Conservation (phyloP, 2,797 vertebrate genomes). For the Mormyrops attenuatus region DNA sequence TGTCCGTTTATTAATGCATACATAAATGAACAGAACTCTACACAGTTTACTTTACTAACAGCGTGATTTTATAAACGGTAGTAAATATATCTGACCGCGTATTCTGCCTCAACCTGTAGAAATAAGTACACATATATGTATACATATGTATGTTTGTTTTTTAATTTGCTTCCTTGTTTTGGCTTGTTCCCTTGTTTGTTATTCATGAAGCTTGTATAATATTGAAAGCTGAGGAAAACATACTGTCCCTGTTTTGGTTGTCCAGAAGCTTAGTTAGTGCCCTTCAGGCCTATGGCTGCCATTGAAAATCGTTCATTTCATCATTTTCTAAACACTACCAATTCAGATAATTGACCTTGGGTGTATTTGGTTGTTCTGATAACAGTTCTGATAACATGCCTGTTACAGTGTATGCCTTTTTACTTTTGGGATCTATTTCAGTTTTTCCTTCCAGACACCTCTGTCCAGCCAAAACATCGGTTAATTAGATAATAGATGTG, state of each 20-base stretch:
- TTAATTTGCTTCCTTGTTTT: neutral
- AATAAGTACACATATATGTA: neutral
- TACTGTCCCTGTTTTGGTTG: neutral
- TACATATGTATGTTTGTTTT: neutral
- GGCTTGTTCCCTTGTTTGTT: neutral
- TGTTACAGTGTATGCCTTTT: neutral
- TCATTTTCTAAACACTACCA: neutral
- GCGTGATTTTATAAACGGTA: neutral
- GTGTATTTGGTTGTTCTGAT: neutral
- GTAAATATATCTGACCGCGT: neutral
- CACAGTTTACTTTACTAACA: neutral
- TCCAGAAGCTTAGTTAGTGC: neutral
- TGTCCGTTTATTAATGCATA: neutral
- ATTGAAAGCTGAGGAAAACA: neutral
- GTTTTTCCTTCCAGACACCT: neutral
- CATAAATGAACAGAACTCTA: neutral
- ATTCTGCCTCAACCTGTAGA: neutral
- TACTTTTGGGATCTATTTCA: neutral
- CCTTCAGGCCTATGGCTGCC: neutral
- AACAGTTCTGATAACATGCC: neutral
- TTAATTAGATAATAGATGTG: neutral
- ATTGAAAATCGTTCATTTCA: neutral
- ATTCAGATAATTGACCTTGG: neutral
- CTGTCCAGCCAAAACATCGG: neutral
- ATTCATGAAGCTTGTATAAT: neutral